These are phyloP conservation scores for Chiloscyllium punctatum DNA, from an alignment of 2,797 vertebrate genomes.

Conservation along the genomic window DNA sequence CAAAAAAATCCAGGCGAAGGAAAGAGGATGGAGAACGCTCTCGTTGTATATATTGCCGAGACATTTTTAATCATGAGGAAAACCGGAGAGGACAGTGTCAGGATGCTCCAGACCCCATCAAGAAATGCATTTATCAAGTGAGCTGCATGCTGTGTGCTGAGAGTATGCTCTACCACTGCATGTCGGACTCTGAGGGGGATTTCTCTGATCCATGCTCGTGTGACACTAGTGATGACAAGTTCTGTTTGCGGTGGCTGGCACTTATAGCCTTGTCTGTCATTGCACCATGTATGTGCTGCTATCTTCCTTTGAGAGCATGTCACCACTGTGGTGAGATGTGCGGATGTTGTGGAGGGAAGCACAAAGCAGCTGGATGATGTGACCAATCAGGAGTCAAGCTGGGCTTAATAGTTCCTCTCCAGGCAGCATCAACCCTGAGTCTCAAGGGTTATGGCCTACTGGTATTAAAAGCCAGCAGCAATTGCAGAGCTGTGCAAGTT, in stretches of 20 bases:
- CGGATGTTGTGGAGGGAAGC: slow-evolving; percentile 94
- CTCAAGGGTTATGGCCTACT: slow-evolving; percentile 65
- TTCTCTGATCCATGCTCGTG: slow-evolving; percentile 98
- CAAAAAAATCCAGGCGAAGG: slow-evolving; percentile 81
- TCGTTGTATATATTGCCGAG: slow-evolving; percentile 93
- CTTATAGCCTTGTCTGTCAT: slow-evolving; percentile 91
- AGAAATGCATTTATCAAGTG: slow-evolving; percentile 96
- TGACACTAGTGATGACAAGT: slow-evolving; percentile 94
- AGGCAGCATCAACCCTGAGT: slow-evolving; percentile 70
- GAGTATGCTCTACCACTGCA: slow-evolving; percentile 99
- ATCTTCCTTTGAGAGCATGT: slow-evolving; percentile 88
- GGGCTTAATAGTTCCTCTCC: slow-evolving; percentile 66
- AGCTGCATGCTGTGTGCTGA: slow-evolving; percentile 99
- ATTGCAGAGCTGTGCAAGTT: slow-evolving; percentile 59
- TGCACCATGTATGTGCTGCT: slow-evolving; percentile 99
- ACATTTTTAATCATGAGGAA: slow-evolving; percentile 97
- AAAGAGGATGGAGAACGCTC: slow-evolving; percentile 96
- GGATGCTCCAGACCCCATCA: slow-evolving; percentile 93
- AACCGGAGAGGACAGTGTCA: slow-evolving; percentile 92
- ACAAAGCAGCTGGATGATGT: slow-evolving; percentile 94
- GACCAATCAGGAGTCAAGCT: slow-evolving; percentile 50
- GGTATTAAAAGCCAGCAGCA: slow-evolving; percentile 46
- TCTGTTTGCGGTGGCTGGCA: slow-evolving; percentile 96
- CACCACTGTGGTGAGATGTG: slow-evolving; percentile 94
- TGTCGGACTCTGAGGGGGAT: slow-evolving; percentile 98